Evolutionary conservation across 2,888 invertebrate genomes (phyloP).

Genomic region (Cephus nigrinus): DNA sequence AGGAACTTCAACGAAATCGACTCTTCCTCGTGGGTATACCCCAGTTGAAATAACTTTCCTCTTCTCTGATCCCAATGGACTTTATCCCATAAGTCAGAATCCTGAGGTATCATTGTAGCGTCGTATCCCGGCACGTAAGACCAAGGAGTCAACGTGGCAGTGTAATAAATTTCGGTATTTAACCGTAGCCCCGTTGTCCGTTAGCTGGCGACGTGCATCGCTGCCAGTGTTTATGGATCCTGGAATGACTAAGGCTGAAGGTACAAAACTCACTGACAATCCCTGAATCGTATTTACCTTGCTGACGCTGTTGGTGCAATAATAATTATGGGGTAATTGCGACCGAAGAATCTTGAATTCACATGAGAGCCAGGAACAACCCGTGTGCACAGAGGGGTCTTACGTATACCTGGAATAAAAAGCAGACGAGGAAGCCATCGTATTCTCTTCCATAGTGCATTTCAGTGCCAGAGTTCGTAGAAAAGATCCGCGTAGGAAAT

Average conservation of each 20-base stretch:
- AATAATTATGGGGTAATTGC: conserved; percentile 42
- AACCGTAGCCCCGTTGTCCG: not conserved
- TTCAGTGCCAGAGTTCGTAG: conserved; percentile 1
- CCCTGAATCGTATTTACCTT: conserved; percentile 14
- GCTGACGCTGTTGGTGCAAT: conserved; percentile 33
- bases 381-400: not conserved
- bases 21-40: not conserved
- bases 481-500: conserved; percentile 7
- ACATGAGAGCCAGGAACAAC: conserved; percentile 22
- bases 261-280: conserved; percentile 8
- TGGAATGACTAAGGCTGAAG: conserved; percentile 19
- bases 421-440: conserved; percentile 11
- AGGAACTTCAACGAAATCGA: not conserved
- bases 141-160: not conserved
- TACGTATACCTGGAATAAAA: conserved; percentile 3
- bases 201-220: not conserved
- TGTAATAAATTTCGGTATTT: not conserved
- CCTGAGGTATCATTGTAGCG: not conserved
- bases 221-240: conserved; percentile 20
- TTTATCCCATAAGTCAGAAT: not conserved
- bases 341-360: conserved; percentile 35
- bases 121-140: not conserved
- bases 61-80: not conserved
- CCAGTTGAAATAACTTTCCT: not conserved
- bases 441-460: conserved; percentile 9